Conservation (phyloP, 2,888 invertebrate genomes). For the Xestia xanthographa region DNA sequence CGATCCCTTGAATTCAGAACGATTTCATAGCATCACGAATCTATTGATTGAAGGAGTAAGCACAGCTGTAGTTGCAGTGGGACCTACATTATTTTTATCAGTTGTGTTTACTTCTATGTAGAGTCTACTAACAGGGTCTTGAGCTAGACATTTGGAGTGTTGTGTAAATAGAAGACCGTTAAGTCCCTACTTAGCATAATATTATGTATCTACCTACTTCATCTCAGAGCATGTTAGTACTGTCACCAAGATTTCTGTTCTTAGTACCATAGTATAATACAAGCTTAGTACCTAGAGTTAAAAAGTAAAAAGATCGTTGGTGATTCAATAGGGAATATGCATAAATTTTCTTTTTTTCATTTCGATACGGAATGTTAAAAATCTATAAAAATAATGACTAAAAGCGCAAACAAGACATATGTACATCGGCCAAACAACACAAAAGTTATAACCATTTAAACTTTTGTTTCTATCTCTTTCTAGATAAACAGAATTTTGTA, state of each 20-base stretch:
- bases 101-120: not conserved
- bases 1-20: no score
- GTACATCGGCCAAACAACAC: no score
- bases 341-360: no score
- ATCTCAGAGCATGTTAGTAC: not conserved
- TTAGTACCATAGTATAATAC: no score
- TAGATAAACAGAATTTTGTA: no score
- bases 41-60: not conserved
- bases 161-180: slow-evolving; percentile 5
- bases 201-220: not conserved
- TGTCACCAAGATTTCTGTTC: not conserved
- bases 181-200: not conserved
- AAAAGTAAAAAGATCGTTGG: not conserved
- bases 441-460: no score
- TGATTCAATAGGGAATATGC: no score
- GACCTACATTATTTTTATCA: not conserved
- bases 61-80: not conserved
- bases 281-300: no score
- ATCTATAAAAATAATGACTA: no score
- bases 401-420: no score
- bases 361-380: no score
- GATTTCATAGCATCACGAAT: not conserved
- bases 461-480: no score
- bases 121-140: not conserved
- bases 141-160: not conserved